Percentiles rank a stretch among this genome's conserved stretches.
Evolutionary conservation across 2,888 invertebrate species (phyloP).

Genomic region (Dermolepida albohirtum): DNA sequence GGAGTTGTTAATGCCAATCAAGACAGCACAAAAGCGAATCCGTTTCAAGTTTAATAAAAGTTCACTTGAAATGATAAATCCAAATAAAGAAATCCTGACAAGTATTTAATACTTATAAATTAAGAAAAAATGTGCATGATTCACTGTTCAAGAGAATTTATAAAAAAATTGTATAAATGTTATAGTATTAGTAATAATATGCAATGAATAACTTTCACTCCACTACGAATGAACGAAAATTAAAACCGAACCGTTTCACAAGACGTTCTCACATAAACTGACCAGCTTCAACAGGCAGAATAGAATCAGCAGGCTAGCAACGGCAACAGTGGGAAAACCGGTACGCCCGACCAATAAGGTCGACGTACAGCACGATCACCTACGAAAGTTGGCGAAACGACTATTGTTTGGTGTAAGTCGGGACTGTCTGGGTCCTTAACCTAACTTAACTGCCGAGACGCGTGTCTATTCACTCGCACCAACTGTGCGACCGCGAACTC

Average conservation of each 20-base stretch:
- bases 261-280: constrained; percentile 54
- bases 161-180: too few species aligned
- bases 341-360: constrained; percentile 51
- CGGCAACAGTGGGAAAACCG: constrained; percentile 51
- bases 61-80: constrained; percentile 25
- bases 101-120: too few species aligned
- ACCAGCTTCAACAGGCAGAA: constrained; percentile 53
- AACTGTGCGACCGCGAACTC: constrained; percentile 34
- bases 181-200: too few species aligned
- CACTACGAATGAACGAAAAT: neutral
- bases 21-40: constrained; percentile 7
- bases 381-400: constrained; percentile 48
- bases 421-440: constrained; percentile 67
- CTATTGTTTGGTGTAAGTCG: constrained; percentile 60
- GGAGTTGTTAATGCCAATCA: constrained; percentile 15
- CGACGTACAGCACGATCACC: constrained; percentile 48
- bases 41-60: constrained; percentile 37
- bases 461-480: constrained; percentile 51
- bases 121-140: too few species aligned
- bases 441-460: constrained; percentile 65
- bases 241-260: constrained; percentile 7
- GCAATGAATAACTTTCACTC: constrained; percentile 1
- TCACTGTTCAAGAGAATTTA: constrained; percentile 10
- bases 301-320: constrained; percentile 44
- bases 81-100: constrained; percentile 2